Conservation (phyloP, 1,140 invertebrate genomes). For the Drosophila santomea region DNA sequence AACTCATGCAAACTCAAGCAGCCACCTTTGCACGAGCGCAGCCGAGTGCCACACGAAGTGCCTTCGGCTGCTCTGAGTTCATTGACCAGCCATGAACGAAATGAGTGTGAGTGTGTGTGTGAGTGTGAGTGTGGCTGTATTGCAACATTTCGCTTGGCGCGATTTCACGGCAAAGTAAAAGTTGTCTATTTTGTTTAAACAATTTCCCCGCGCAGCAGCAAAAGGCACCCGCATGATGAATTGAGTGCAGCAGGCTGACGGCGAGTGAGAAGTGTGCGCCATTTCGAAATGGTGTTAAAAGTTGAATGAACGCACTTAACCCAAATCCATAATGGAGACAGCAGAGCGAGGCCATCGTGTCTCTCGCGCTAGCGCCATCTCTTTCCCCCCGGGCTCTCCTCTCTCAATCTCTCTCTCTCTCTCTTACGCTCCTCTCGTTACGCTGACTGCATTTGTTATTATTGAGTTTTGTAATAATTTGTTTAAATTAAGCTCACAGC, state of each 20-base stretch:
- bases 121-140: conserved; percentile 23
- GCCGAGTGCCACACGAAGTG: conserved; percentile 33
- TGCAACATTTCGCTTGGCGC: conserved; percentile 64
- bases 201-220: conserved; percentile 48
- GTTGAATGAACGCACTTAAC: conserved; percentile 85
- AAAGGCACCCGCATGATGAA: conserved; percentile 71
- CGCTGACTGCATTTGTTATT: conserved; percentile 47
- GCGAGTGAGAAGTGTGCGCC: conserved; percentile 52
- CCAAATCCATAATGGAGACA: conserved; percentile 72
- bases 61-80: conserved; percentile 59
- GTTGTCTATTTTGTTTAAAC: conserved; percentile 78
- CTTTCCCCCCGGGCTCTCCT: not conserved
- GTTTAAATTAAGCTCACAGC: conserved; percentile 73
- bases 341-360: conserved; percentile 43
- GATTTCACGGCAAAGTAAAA: conserved; percentile 82
- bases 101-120: conserved; percentile 46
- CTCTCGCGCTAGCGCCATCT: not conserved
- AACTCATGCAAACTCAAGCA: conserved; percentile 1
- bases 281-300: conserved; percentile 83
- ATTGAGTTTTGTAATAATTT: conserved; percentile 80
- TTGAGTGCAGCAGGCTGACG: conserved; percentile 60
- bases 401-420: not conserved
- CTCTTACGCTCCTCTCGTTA: conserved; percentile 1
- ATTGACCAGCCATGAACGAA: conserved; percentile 84
- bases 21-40: not conserved